Conservation (phyloP, 2,888 invertebrate genomes). For the Lomographa bimaculata region DNA sequence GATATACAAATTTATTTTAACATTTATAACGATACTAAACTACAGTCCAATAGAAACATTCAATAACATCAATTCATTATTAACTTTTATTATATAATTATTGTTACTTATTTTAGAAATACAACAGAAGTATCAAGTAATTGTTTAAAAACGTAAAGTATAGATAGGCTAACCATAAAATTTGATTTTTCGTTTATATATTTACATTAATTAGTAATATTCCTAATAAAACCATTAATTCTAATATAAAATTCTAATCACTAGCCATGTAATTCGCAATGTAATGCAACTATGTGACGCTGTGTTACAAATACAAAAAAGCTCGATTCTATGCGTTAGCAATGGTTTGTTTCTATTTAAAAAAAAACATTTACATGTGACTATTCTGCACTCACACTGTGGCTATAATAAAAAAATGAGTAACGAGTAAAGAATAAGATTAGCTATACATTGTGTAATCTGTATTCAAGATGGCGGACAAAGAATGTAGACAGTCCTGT, state of each 20-base stretch:
- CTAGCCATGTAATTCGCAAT: slow-evolving; percentile 81
- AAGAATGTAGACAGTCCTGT: too few relatives aligned
- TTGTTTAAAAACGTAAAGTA: slow-evolving; percentile 15
- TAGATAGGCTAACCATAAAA: slow-evolving; percentile 32
- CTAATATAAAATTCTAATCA: slow-evolving; percentile 80
- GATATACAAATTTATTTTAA: too few relatives aligned
- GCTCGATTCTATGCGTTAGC: too few relatives aligned
- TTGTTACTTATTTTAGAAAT: slow-evolving; percentile 12
- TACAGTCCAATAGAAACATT: slow-evolving; percentile 11
- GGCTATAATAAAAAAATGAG: too few relatives aligned
- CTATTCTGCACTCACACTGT: too few relatives aligned
- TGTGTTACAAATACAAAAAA: slow-evolving; percentile 32
- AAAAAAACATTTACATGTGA: too few relatives aligned
- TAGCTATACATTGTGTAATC: too few relatives aligned
- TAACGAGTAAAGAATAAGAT: too few relatives aligned
- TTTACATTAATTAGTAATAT: slow-evolving; percentile 35
- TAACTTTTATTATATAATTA: slow-evolving; percentile 6
- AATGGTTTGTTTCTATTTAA: too few relatives aligned
- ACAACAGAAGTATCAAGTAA: slow-evolving; percentile 22
- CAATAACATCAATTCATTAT: slow-evolving; percentile 5
- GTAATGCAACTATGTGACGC: slow-evolving; percentile 36
- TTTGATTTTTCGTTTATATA: slow-evolving; percentile 47
- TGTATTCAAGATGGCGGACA: too few relatives aligned
- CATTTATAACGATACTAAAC: too few relatives aligned
- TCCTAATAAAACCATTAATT: too few relatives aligned